Conservation (phyloP, 2,797 vertebrate species). For the Danio jaintianensis region DNA sequence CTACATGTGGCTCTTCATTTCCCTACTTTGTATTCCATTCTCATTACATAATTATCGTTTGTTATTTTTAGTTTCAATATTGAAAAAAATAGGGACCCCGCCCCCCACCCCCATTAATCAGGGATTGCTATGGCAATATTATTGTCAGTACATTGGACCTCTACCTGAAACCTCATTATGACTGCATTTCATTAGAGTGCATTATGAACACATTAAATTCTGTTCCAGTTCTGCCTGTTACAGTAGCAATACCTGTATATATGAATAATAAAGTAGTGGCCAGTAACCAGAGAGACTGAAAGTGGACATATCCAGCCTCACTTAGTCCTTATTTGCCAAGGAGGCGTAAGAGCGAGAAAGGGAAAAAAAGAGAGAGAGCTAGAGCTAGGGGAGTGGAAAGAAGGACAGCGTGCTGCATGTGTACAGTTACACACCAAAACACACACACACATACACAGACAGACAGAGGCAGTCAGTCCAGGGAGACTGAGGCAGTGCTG, state of each 20-base stretch:
- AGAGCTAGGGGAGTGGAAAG: constrained; percentile 47
- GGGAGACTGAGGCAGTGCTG: constrained; percentile 72
- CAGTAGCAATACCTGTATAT: constrained; percentile 44
- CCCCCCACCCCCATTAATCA: no score
- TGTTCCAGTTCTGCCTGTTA: constrained; percentile 45
- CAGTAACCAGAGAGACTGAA: constrained; percentile 59
- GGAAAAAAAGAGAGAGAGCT: background rate
- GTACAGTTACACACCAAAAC: constrained; percentile 59
- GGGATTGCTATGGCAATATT: no score
- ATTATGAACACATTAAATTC: constrained; percentile 18
- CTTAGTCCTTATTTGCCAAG: constrained; percentile 47
- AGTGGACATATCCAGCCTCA: constrained; percentile 34
- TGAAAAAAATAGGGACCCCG: no score
- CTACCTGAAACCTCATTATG: constrained; percentile 32
- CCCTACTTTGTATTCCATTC: no score
- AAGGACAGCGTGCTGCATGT: constrained; percentile 59
- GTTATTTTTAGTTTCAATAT: no score
- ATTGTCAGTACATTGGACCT: background rate
- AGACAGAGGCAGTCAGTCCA: constrained; percentile 37
- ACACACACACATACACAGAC: constrained; percentile 60
- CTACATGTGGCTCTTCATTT: no score
- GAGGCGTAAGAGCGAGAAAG: background rate
- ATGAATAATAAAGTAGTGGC: constrained; percentile 45
- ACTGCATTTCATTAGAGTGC: constrained; percentile 8
- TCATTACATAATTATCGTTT: no score